Conservation (phyloP, 1,140 invertebrate species). For the Contarinia nasturtii region DNA sequence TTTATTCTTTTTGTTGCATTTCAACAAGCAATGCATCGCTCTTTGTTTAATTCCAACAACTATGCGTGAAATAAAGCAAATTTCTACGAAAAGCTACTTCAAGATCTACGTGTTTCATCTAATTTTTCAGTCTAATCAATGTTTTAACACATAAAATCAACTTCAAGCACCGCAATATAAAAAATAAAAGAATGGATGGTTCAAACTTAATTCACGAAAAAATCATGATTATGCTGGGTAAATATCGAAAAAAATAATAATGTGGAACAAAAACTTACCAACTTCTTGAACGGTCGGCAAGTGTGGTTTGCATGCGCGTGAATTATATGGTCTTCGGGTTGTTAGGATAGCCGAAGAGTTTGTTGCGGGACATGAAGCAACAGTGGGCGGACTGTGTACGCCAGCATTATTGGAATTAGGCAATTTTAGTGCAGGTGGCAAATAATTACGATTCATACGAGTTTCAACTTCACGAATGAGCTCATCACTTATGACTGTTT, state of each 20-base stretch:
- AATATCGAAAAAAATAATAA: background rate
- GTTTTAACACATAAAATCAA: background rate
- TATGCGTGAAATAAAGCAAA: too few species aligned
- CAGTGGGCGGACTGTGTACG: conserved; percentile 2
- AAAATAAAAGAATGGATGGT: too few species aligned
- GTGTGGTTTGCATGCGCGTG: conserved; percentile 19
- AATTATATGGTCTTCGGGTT: conserved; percentile 8
- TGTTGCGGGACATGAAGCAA: conserved; percentile 9
- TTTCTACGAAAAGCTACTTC: background rate
- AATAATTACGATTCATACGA: conserved; percentile 65
- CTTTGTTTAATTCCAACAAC: too few species aligned
- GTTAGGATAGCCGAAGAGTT: conserved; percentile 5
- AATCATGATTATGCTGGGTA: too few species aligned
- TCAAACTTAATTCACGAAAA: too few species aligned
- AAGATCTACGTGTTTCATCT: background rate
- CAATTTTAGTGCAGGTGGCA: conserved; percentile 37
- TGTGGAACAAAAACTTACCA: conserved; percentile 21
- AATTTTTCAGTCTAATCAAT: background rate
- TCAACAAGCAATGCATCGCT: too few species aligned
- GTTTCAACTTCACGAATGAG: conserved; percentile 72
- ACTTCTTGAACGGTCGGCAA: conserved; percentile 35
- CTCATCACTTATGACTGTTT: conserved; percentile 64
- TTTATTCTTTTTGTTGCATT: too few species aligned
- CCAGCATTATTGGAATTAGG: background rate
- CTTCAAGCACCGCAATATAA: too few species aligned